A percentile compares a stretch with the other conserved stretches of the same genome.
phyloP scores from a whole-genome alignment of 2,113 vertebrate species.

The Lophius piscatorius region DNA sequence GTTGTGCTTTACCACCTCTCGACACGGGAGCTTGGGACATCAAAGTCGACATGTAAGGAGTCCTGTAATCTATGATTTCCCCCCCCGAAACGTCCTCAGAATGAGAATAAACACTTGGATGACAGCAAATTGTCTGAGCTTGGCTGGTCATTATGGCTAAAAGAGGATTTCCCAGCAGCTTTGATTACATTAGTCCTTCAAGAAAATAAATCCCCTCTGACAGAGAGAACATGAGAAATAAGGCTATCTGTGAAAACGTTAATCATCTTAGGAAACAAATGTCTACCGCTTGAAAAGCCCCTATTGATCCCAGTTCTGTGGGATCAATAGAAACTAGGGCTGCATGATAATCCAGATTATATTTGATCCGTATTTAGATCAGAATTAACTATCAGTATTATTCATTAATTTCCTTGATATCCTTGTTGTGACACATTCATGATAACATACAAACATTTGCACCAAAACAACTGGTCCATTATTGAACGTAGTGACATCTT shows the following conservation, averaged over 20 bases:
- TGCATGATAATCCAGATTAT: too few relatives aligned
- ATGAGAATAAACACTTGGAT: constrained; percentile 50
- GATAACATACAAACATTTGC: too few relatives aligned
- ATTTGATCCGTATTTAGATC: too few relatives aligned
- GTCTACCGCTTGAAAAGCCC: constrained; percentile 17
- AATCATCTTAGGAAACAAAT: constrained; percentile 52
- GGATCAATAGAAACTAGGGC: constrained; percentile 34
- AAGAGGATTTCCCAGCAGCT: constrained; percentile 69
- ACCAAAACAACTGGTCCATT: too few relatives aligned
- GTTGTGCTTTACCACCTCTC: background rate
- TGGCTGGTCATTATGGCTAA: constrained; percentile 59
- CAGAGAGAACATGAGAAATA: constrained; percentile 57
- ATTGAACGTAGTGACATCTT: too few relatives aligned
- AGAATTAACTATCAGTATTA: too few relatives aligned
- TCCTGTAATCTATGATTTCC: background rate
- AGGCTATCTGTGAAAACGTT: constrained; percentile 49
- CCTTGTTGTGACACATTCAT: too few relatives aligned
- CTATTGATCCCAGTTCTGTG: background rate
- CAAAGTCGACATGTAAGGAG: background rate
- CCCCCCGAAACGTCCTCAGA: constrained; percentile 26
- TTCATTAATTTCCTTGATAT: too few relatives aligned
- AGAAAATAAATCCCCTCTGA: constrained; percentile 63
- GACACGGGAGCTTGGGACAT: background rate
- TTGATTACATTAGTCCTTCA: constrained; percentile 75
- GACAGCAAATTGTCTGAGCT: constrained; percentile 63